Evolutionary conservation across 2,888 invertebrate genomes (phyloP), one percentile per base, ranked within the genome.

Genomic region (Ditula angustiorana): DNA sequence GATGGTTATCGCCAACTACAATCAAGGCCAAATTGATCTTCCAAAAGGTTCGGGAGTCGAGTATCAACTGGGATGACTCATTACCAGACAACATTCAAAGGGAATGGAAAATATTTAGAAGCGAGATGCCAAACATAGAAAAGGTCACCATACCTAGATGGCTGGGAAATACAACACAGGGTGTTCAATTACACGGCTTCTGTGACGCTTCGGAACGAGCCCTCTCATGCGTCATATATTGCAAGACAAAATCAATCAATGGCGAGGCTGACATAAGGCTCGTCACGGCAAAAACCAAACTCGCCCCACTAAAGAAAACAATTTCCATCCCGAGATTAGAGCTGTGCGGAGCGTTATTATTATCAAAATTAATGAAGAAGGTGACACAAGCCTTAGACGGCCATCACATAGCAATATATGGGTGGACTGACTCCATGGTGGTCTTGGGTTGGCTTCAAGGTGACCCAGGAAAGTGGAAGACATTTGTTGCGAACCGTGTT

Each of bases 401-500:
- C 10, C 28, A 41, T 28, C 16, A 11, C 1, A 57, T 57, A 13
- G 10, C 13, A 37, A 52, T 46, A 10, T 57, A 44, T 35, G 60
- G 37, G 2, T 61, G 61, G 55, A 47, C 55, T 8, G 55, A 61
- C 24, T 56, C 61, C 5, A 52, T 52, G 60, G 41, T 61, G 3
- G 61, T 61, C 13, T 24, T 71, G 13, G 70, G 67, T 0, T 72
- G 72, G 69, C 44, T 73, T 2, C 11, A 61, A 23, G 60, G 68
- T 35, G 47, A 69, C 5, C 28, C 61, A 13, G 24, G 26, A 13
- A 35, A 50, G 23, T 74, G 71, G 71, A 70, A 71, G 16, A 7
- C 61, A 19, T 72, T 69, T 35, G 69, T 71, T 2, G 67, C 67
- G 1, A 72, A 73, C 16, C 21, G 72, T 10, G 69, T 71, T 0